Evolutionary conservation across 2,797 vertebrate genomes (phyloP), one percentile per base, ranked within the genome.

Genomic region (Pteronotus mesoamericanus): DNA sequence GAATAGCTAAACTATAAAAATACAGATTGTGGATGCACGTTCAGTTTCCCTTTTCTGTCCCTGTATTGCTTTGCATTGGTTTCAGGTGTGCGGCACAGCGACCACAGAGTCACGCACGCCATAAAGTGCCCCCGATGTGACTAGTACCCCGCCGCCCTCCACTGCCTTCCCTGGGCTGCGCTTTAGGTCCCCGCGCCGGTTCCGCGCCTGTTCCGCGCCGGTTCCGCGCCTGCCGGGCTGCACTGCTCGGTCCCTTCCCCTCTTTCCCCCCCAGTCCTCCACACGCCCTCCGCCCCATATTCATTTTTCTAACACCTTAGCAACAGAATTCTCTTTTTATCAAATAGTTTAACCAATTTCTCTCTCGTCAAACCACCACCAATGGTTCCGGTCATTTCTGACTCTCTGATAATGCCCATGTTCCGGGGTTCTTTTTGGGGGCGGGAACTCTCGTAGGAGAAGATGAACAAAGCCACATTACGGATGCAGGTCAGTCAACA

Each of bases 1-100:
- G 75, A 72, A 59, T 66, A 53, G 44, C 14, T 59, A 34, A 93
- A 78, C 37, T 26, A 24, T 74, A 46, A 86, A 91, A 91, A 79
- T 78, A 32, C 5, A 86, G 3, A 77, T 9, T 53, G 2, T 75
- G 9, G 6, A 21, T 88, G 72, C 1, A 37, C 59, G 32, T n/a
- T 91, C 9, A 44, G 77, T 86, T 94, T 80, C 57, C 29, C 71
- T 24, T 53, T 34, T 51, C 34, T n/a, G 8, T 3, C 19, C 32
- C 72, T 22, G 6, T 24, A 34, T 51, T 8, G 77, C 12, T 51
- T 34, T 51, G 19, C 8, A 24, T 24, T n/a, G 3, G 46, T n/a
- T 14, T 53, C 3, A 14, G 74, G 48, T 2, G 11, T n/a, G 7
- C 44, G 21, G 46, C 72, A 5, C 9, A 1, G 32, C 21, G 72